Conservation (phyloP, 2,888 invertebrate genomes). For the Phaonia tiefii region DNA sequence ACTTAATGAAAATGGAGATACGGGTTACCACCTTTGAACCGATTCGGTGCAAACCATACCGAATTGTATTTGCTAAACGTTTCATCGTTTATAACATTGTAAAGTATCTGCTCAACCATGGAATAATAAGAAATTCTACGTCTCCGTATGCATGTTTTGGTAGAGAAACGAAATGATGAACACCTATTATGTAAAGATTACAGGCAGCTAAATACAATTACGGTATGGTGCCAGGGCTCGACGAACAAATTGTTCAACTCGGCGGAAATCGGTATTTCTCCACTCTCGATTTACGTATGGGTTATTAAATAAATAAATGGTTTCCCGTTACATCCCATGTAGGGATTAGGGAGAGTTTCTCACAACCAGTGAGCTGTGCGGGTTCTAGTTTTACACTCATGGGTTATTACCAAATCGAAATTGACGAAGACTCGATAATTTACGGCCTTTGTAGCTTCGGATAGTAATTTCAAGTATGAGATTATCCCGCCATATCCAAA, state of each 20-base stretch:
- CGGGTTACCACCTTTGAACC: constrained; percentile 30
- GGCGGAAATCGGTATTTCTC: constrained; percentile 51
- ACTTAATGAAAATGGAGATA: constrained; percentile 59
- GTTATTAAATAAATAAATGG: too few relatives aligned
- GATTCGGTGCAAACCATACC: constrained; percentile 53
- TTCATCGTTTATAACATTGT: constrained; percentile 51
- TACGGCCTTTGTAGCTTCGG: constrained; percentile 59
- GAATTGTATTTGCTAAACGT: constrained; percentile 62
- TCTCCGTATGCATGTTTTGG: constrained; percentile 47
- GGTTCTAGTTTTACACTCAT: too few relatives aligned
- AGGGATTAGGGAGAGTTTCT: too few relatives aligned
- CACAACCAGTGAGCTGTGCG: too few relatives aligned
- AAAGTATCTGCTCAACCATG: neutral
- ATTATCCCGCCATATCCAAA: constrained; percentile 53
- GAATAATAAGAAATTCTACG: neutral
- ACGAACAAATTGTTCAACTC: constrained; percentile 48
- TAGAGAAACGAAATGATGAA: constrained; percentile 57
- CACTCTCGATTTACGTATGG: constrained; percentile 54
- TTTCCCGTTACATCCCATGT: too few relatives aligned
- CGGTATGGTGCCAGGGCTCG: constrained; percentile 50
- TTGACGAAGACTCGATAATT: constrained; percentile 12
- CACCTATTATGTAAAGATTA: constrained; percentile 59
- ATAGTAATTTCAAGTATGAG: constrained; percentile 50
- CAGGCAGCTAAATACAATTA: constrained; percentile 48
- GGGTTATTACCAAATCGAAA: constrained; percentile 63